phyloP scores from a whole-genome alignment of 64 coral and sea anemone genomes.

The Astreopora myriophthalma region DNA sequence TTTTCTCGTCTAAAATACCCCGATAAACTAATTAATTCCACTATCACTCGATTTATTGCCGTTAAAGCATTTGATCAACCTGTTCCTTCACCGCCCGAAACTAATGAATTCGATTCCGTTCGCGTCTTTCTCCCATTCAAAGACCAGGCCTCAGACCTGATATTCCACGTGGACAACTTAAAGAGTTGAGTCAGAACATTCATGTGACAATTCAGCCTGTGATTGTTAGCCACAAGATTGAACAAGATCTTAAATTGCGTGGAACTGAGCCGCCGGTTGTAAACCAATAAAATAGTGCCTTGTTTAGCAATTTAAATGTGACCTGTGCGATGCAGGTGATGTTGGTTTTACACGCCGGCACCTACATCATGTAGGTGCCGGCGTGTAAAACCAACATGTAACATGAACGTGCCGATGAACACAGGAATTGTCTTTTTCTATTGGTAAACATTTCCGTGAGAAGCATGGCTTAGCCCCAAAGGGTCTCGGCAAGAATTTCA shows the following conservation, averaged over 20 bases:
- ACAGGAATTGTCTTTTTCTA: constrained; percentile 4
- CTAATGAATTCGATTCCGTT: not conserved
- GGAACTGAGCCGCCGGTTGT: not conserved
- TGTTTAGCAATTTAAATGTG: not conserved
- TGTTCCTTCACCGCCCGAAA: not conserved
- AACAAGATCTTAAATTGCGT: not conserved
- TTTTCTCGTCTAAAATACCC: not conserved
- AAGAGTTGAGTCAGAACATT: not conserved
- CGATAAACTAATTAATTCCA: not conserved
- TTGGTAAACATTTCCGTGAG: constrained; percentile 32
- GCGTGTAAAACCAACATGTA: too few species aligned
- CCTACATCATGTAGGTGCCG: too few species aligned
- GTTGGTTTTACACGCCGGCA: constrained; percentile 27
- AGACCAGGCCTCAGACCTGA: not conserved
- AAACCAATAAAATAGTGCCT: not conserved
- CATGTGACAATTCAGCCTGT: not conserved
- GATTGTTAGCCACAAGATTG: not conserved
- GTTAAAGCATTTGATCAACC: not conserved
- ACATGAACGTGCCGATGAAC: constrained; percentile 16
- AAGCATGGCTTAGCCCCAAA: constrained; percentile 23
- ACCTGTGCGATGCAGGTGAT: constrained; percentile 14
- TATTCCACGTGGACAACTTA: not conserved
- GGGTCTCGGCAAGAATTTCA: constrained; percentile 8
- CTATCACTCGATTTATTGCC: not conserved
- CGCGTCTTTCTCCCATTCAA: not conserved